A percentile compares a stretch with the other conserved stretches of the same genome.
phyloP scores from a whole-genome alignment of 2,113 vertebrate species.

The Illadopsis cleaveri region DNA sequence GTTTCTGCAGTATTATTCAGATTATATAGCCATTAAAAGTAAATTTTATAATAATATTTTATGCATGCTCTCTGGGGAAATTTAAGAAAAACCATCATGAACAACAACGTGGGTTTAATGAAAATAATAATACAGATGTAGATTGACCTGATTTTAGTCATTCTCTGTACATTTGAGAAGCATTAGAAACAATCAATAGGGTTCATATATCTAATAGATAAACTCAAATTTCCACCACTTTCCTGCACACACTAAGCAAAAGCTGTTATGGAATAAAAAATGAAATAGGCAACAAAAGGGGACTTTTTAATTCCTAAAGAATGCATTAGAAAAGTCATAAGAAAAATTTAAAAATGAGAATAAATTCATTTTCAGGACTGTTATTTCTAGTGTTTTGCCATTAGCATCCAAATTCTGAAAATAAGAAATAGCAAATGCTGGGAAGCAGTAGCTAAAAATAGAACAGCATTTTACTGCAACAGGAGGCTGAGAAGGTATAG shows the following conservation, averaged over 20 bases:
- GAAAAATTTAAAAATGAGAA: background rate
- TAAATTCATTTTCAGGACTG: background rate
- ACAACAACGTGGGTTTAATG: background rate
- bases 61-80: background rate
- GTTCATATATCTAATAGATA: background rate
- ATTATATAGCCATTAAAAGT: background rate
- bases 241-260: background rate
- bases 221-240: background rate
- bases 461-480: background rate
- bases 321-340: background rate
- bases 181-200: background rate
- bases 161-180: background rate
- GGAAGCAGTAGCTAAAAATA: background rate
- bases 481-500: background rate
- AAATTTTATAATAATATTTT: background rate
- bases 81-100: background rate
- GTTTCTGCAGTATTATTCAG: background rate
- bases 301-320: background rate
- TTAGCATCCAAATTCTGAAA: background rate
- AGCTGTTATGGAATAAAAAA: background rate
- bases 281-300: background rate
- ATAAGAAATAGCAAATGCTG: background rate
- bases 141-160: background rate
- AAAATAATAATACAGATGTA: background rate
- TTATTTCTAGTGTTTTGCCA: background rate